A percentile compares a stretch with the other conserved stretches of the same genome.
Conservation (phyloP, 2,888 invertebrate genomes). For the Drosophila fulvimacula region DNA sequence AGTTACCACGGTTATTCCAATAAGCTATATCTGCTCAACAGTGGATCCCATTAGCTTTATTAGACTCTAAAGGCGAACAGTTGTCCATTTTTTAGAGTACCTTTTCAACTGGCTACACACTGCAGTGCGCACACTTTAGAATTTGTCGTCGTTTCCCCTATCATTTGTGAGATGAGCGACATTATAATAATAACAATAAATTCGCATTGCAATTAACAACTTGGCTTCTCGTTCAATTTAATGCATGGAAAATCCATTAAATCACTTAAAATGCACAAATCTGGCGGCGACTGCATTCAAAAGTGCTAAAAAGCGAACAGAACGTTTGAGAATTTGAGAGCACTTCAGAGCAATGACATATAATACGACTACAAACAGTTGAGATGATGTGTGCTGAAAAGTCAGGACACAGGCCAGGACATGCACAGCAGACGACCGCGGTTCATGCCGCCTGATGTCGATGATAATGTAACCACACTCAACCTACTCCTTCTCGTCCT, state of each 20-base stretch:
- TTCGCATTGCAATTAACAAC: conserved; percentile 75
- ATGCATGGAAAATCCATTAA: conserved; percentile 81
- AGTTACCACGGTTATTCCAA: background rate
- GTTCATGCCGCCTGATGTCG: conserved; percentile 49
- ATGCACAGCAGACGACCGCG: conserved; percentile 31
- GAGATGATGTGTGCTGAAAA: conserved; percentile 41
- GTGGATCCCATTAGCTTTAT: conserved; percentile 18
- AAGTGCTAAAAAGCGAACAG: conserved; percentile 38
- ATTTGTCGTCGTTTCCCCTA: conserved; percentile 62
- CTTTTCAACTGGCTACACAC: conserved; percentile 38
- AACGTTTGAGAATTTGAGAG: conserved; percentile 52
- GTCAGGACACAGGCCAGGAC: conserved; percentile 55
- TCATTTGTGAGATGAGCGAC: conserved; percentile 36
- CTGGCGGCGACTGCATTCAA: conserved; percentile 45
- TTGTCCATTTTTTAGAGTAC: background rate
- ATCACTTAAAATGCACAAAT: conserved; percentile 67
- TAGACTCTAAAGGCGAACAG: conserved; percentile 6
- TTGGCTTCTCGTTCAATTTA: conserved; percentile 53
- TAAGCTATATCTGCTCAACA: background rate
- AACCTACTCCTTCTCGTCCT: conserved; percentile 37
- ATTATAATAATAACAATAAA: conserved; percentile 56
- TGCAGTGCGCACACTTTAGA: conserved; percentile 37
- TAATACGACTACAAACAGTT: conserved; percentile 79
- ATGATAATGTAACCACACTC: conserved; percentile 79
- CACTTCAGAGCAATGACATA: conserved; percentile 75